Evolutionary conservation across 2,797 vertebrate species (phyloP), one percentile per base, ranked within the genome.

Genomic region (Microctenopoma steveboyesi): DNA sequence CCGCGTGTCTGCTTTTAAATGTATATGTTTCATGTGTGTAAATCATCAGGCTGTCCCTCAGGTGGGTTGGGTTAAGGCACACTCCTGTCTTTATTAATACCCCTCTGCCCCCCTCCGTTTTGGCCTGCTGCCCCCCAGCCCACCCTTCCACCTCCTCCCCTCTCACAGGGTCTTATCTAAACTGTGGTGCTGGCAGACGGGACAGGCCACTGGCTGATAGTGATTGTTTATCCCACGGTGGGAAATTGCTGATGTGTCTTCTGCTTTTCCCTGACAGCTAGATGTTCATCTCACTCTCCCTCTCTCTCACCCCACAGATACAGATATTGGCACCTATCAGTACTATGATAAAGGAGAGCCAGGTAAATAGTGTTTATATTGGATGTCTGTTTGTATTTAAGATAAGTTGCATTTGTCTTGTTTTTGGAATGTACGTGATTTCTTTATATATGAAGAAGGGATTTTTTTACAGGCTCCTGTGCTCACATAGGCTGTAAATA

Each of bases 241-340:
- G 83, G 61, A 91, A 93, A 92, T 92, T 91, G 90, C 91, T 92
- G 92, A 93, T 92, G 89, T 91, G 86, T 91, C 88, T 85, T 87
- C 79, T 85, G 87, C 87, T 90, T 88, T 90, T 89, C 81, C 91
- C 89, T 92, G 89, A 91, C 89, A 89, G 89, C 84, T 28, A 87
- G 89, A 91, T 92, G 87, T 77, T 93, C 90, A 92, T 91, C 88
- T 89, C 67, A 52, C 56, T 51, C 58, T 58, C 37, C 48, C 53
- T 39, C 52, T 50, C 76, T 66, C 73, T 25, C 39, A 42, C 89
- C 91, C 72, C 84, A 63, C 90, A 98, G 97, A 96, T 92, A 95
- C 94, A 90, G 96, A 98, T 91, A 95, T 97, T 86, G 97, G 97
- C 73, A 94, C 95, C 83, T 95, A 96, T 90, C 96, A 96, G 90